Conservation (phyloP, 2,888 invertebrate genomes). For the Argyra leucocephala region DNA sequence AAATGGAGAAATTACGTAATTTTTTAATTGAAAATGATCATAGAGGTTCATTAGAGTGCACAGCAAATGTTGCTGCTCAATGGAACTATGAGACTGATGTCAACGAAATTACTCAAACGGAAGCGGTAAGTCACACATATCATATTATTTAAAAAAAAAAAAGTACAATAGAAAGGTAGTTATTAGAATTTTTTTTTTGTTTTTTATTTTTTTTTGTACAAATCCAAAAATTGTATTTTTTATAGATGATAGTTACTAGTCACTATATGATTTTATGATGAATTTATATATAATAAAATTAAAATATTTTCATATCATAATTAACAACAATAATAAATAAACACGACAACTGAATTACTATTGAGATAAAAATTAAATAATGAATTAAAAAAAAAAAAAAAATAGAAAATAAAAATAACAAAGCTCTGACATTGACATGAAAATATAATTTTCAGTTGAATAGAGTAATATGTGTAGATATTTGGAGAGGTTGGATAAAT, state of each 20-base stretch:
- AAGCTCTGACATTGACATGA: conserved; percentile 23
- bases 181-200: not conserved
- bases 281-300: no score
- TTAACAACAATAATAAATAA: no score
- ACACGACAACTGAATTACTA: no score
- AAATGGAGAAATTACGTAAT: conserved; percentile 40
- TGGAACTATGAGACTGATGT: conserved; percentile 86
- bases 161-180: not conserved
- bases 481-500: no score
- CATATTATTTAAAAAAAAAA: not conserved
- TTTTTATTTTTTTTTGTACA: not conserved
- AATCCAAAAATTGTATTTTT: no score
- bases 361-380: no score
- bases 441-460: conserved; percentile 12
- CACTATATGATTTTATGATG: no score
- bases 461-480: no score
- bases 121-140: conserved; percentile 59
- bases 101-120: conserved; percentile 69
- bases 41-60: conserved; percentile 69
- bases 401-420: no score
- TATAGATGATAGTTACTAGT: no score
- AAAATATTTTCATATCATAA: no score
- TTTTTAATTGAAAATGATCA: conserved; percentile 63
- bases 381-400: no score
- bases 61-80: conserved; percentile 76